phyloP scores from a whole-genome alignment of 2,113 vertebrate species.

The Grammomys dolichurus region DNA sequence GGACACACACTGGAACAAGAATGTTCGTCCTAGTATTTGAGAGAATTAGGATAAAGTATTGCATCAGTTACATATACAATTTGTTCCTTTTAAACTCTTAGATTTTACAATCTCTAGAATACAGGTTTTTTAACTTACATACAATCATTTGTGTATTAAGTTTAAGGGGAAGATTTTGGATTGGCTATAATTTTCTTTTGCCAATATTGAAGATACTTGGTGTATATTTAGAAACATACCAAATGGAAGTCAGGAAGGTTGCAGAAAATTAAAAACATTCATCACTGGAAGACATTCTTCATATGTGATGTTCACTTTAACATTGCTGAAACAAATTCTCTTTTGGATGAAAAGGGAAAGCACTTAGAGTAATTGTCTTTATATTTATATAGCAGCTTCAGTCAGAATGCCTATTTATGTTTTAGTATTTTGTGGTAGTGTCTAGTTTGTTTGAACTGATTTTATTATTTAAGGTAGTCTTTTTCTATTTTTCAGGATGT shows the following conservation, averaged over 20 bases:
- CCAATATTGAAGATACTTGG: conserved; percentile 52
- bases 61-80: neutral
- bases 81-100: neutral
- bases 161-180: conserved; percentile 21
- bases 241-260: conserved; percentile 65
- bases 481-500: neutral
- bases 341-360: conserved; percentile 48
- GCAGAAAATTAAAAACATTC: conserved; percentile 77
- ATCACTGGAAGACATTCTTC: conserved; percentile 65
- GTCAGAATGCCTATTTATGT: neutral
- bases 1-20: neutral
- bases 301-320: conserved; percentile 33
- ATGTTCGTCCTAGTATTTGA: neutral
- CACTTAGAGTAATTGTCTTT: conserved; percentile 57
- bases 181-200: conserved; percentile 59
- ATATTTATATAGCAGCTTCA: conserved; percentile 28
- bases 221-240: conserved; percentile 72
- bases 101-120: neutral
- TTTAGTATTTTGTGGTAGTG: neutral
- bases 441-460: conserved; percentile 24
- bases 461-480: neutral
- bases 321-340: conserved; percentile 44
- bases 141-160: conserved; percentile 43
- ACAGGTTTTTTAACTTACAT: conserved; percentile 27
- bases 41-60: neutral